Percentiles rank a stretch among this genome's conserved stretches.
These are phyloP conservation scores for Eleutherodactylus coqui DNA, from an alignment of 2,797 vertebrate genomes.

Conservation along the genomic window DNA sequence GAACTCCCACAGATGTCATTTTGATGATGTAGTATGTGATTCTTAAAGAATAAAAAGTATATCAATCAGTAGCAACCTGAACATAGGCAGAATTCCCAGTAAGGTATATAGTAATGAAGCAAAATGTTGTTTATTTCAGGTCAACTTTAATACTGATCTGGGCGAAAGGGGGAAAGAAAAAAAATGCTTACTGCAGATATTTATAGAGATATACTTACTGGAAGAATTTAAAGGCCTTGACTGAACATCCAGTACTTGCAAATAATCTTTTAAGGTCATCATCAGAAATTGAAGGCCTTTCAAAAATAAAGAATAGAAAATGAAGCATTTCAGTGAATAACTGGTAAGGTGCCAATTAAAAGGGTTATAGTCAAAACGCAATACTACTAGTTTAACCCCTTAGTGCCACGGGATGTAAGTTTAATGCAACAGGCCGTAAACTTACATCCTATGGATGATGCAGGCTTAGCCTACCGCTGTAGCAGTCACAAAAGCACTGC, in stretches of 20 bases:
- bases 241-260: constrained; percentile 80
- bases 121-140: neutral
- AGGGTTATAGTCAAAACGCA: neutral
- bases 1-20: neutral
- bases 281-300: constrained; percentile 80
- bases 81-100: neutral
- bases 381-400: no score
- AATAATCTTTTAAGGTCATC: constrained; percentile 88
- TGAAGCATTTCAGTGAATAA: neutral
- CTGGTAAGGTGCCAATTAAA: neutral
- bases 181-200: neutral
- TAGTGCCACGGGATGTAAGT: no score
- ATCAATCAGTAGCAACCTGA: no score
- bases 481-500: no score
- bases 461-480: no score
- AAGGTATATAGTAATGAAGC: neutral
- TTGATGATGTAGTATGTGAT: neutral
- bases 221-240: constrained; percentile 91
- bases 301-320: constrained; percentile 27
- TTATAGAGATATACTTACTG: constrained; percentile 80
- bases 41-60: neutral
- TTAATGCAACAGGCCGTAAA: no score
- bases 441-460: no score
- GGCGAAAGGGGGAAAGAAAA: neutral
- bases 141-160: neutral